Percentiles rank a stretch among this genome's conserved stretches.
Conservation (phyloP, 2,113 vertebrate species). For the Lepisosteus oculatus region DNA sequence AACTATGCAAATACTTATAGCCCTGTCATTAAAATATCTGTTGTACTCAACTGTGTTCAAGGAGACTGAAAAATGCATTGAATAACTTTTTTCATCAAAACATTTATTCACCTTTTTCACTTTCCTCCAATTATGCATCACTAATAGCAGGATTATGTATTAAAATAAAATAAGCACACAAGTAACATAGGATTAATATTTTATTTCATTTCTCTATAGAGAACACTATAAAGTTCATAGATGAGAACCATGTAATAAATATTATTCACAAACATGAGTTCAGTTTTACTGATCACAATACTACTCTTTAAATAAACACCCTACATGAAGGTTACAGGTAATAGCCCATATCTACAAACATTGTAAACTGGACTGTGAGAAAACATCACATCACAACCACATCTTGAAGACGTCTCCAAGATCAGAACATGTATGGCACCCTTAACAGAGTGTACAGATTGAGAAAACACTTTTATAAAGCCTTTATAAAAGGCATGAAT, state of each 20-base stretch:
- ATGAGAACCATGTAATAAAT: background rate
- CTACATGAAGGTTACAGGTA: too few species aligned
- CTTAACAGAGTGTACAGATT: background rate
- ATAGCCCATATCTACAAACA: background rate
- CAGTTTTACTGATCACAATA: background rate
- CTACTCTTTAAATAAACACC: too few species aligned
- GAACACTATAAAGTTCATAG: background rate
- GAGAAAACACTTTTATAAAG: background rate
- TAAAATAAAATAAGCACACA: background rate
- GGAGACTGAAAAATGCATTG: too few species aligned
- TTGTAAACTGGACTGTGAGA: background rate
- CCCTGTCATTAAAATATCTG: too few species aligned
- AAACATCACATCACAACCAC: background rate
- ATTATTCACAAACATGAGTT: background rate
- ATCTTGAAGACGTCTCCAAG: conserved; percentile 11
- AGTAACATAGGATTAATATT: background rate
- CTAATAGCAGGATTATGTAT: too few species aligned
- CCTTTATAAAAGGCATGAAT: conserved; percentile 7
- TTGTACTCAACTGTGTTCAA: too few species aligned
- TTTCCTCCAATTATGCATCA: too few species aligned
- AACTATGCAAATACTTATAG: too few species aligned
- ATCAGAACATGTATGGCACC: background rate
- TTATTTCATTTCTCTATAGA: background rate
- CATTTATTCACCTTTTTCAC: too few species aligned
- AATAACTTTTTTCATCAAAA: too few species aligned